Evolutionary conservation across 2,113 vertebrate genomes (phyloP).

Genomic region (Grus americana): DNA sequence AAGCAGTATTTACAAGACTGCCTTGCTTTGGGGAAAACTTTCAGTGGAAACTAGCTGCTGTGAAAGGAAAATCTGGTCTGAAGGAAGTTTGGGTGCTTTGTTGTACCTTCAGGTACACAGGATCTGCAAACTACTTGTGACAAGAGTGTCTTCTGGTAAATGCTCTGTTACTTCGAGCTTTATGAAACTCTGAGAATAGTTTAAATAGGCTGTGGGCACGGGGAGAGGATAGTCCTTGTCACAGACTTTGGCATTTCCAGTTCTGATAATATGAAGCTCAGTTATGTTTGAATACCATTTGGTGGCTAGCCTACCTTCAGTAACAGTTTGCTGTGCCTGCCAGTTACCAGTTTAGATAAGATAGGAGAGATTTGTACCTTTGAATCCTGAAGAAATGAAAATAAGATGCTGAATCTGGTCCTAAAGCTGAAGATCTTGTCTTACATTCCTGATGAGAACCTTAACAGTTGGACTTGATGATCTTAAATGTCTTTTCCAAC

Average conservation of each 20-base stretch:
- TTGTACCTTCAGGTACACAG: background rate
- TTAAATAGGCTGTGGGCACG: background rate
- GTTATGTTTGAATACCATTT: background rate
- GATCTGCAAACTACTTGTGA: background rate
- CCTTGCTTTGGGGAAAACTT: background rate
- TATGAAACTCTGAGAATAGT: background rate
- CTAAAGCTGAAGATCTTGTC: background rate
- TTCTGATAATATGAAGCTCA: background rate
- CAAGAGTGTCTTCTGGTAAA: background rate
- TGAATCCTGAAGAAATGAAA: background rate
- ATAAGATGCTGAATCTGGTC: background rate
- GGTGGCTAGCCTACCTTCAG: background rate
- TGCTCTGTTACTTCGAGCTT: accelerated
- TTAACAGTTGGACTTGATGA: too few relatives aligned
- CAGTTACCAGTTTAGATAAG: background rate
- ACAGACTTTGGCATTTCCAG: background rate
- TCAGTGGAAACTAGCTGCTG: background rate
- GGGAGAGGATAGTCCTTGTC: background rate
- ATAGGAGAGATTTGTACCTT: background rate
- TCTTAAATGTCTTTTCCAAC: too few relatives aligned
- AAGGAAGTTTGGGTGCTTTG: background rate
- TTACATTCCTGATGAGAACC: background rate
- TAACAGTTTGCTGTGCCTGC: background rate
- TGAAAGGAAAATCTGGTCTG: background rate
- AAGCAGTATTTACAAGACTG: background rate